phyloP scores from a whole-genome alignment of 1,140 invertebrate genomes.

The Lepidurus packardi region DNA sequence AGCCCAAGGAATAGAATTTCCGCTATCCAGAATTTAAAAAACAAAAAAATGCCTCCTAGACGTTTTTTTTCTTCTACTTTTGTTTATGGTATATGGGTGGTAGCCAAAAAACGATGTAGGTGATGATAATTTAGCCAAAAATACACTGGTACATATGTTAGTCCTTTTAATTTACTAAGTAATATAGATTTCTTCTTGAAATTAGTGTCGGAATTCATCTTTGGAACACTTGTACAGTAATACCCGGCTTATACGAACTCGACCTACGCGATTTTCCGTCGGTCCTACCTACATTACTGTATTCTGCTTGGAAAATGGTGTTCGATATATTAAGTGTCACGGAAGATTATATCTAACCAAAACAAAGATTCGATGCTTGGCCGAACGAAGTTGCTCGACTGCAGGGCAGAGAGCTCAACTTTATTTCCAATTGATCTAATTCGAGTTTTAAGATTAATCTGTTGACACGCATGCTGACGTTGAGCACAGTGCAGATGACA shows the following conservation, averaged over 20 bases:
- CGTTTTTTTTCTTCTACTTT: background rate
- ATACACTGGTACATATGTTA: constrained; percentile 19
- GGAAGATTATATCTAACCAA: no score
- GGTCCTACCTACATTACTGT: background rate
- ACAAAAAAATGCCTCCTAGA: background rate
- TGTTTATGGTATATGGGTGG: constrained; percentile 4
- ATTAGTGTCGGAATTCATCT: background rate
- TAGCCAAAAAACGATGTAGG: constrained; percentile 11
- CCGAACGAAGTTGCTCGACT: no score
- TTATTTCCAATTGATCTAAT: no score
- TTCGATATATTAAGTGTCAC: background rate
- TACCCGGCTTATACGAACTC: no score
- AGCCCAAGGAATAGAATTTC: background rate
- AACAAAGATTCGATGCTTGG: no score
- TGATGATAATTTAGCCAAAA: constrained; percentile 6
- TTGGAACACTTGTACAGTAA: background rate
- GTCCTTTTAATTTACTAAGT: background rate
- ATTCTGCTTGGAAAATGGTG: background rate
- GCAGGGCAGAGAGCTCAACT: no score
- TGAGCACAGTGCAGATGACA: no score
- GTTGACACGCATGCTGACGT: no score
- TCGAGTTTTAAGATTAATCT: no score
- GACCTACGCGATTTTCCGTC: background rate
- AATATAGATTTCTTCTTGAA: background rate
- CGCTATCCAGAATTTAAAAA: background rate